Evolutionary conservation across 2,113 vertebrate species (phyloP).

Genomic region (Paramisgurnus dabryanus): DNA sequence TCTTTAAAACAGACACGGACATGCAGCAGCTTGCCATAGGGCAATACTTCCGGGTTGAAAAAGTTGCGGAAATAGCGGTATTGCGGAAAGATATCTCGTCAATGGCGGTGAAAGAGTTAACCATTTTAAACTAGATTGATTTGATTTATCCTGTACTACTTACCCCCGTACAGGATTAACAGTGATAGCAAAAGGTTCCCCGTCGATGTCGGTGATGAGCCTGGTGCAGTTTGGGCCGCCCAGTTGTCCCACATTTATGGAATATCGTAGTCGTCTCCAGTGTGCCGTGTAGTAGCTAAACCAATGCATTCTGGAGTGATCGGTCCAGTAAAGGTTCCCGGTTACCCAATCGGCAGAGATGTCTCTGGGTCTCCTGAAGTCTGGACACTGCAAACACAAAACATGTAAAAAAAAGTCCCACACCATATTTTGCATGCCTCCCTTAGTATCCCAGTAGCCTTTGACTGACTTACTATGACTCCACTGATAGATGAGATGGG

Average conservation of each 20-base stretch:
- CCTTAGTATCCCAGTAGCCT: too few species aligned
- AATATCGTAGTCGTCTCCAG: slow-evolving; percentile 84
- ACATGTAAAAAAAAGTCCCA: neutral
- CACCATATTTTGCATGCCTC: too few species aligned
- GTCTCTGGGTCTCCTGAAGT: slow-evolving; percentile 82
- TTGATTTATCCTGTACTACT: slow-evolving; percentile 28
- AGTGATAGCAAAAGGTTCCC: slow-evolving; percentile 85
- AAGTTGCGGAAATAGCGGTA: too few species aligned
- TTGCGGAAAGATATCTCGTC: too few species aligned
- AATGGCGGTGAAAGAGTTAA: too few species aligned
- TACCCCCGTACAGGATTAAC: slow-evolving; percentile 84
- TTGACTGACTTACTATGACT: slow-evolving; percentile 81
- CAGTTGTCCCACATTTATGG: slow-evolving; percentile 84
- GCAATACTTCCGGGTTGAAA: too few species aligned
- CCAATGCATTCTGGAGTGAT: slow-evolving; percentile 87
- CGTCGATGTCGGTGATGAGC: slow-evolving; percentile 83
- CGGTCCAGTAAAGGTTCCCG: slow-evolving; percentile 87
- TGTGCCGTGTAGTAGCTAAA: slow-evolving; percentile 85
- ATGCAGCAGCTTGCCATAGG: too few species aligned
- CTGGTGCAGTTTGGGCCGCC: slow-evolving; percentile 82
- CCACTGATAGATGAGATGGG: slow-evolving; percentile 79
- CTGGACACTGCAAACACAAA: slow-evolving; percentile 76
- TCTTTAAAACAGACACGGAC: too few species aligned
- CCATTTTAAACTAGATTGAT: too few species aligned
- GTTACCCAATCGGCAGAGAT: slow-evolving; percentile 87